These are phyloP conservation scores for Limnephilus lunatus DNA, from an alignment of 2,888 invertebrate species.

Conservation along the genomic window DNA sequence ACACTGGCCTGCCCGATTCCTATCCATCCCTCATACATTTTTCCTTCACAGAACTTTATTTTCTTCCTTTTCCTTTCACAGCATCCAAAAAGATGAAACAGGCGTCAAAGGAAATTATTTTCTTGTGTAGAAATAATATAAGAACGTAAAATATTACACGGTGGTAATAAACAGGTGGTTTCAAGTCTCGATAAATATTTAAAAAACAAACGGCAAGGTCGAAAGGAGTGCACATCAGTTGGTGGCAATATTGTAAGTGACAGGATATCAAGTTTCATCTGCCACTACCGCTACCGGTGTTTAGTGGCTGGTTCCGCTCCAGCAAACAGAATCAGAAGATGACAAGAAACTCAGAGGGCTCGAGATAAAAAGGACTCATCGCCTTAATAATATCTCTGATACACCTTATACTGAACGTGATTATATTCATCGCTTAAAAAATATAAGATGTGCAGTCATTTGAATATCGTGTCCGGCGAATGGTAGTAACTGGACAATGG, in stretches of 20 bases:
- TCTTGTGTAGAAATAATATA: too few relatives aligned
- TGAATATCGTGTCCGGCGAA: not conserved
- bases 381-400: not conserved
- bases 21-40: too few relatives aligned
- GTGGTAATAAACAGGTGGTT: too few relatives aligned
- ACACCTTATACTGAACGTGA: not conserved
- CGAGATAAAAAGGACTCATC: not conserved
- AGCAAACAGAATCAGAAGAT: not conserved
- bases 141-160: too few relatives aligned
- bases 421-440: not conserved
- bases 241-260: slow-evolving; percentile 10
- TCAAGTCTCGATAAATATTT: too few relatives aligned
- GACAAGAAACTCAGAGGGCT: not conserved
- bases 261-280: slow-evolving; percentile 32
- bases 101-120: too few relatives aligned
- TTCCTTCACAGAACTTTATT: too few relatives aligned
- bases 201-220: slow-evolving; percentile 14
- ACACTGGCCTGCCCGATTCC: too few relatives aligned
- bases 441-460: not conserved
- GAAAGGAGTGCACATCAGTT: slow-evolving; percentile 14
- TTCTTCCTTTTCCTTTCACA: too few relatives aligned
- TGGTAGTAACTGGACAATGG: not conserved
- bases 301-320: not conserved
- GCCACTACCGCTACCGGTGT: slow-evolving; percentile 18
- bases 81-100: too few relatives aligned